Evolutionary conservation across 2,797 vertebrate genomes (phyloP).

Genomic region (Pelodytes ibericus): DNA sequence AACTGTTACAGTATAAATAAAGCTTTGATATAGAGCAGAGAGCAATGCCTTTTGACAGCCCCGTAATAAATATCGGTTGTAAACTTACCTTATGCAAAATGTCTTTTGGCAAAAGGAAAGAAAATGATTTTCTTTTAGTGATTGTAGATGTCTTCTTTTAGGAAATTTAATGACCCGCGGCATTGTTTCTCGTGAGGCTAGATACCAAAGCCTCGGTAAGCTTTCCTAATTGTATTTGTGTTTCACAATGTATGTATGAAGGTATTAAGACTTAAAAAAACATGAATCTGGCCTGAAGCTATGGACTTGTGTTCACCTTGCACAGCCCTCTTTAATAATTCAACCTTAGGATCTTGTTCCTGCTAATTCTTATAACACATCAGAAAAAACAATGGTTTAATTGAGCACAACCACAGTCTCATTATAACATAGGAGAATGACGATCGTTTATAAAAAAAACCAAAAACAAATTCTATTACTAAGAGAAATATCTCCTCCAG

Average conservation of each 20-base stretch:
- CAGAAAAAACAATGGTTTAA: not conserved
- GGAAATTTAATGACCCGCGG: constrained; percentile 1
- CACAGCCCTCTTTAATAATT: constrained; percentile 11
- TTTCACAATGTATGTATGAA: constrained; percentile 5
- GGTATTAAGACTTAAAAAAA: constrained; percentile 1
- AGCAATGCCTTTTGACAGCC: too few relatives aligned
- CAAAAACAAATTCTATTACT: not conserved
- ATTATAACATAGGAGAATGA: constrained; percentile 6
- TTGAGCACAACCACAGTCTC: not conserved
- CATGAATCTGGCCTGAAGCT: not conserved
- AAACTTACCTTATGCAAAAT: not conserved
- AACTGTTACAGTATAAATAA: too few relatives aligned
- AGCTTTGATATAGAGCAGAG: too few relatives aligned
- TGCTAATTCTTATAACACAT: constrained; percentile 1
- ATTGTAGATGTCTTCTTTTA: not conserved
- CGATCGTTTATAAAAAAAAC: not conserved
- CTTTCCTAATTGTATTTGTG: constrained; percentile 20
- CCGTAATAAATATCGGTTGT: too few relatives aligned
- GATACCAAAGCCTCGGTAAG: not conserved
- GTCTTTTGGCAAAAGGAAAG: not conserved
- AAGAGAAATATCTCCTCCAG: constrained; percentile 19
- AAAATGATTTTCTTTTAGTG: not conserved
- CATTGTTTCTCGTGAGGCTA: not conserved
- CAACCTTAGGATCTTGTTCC: not conserved
- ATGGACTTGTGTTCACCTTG: not conserved